Evolutionary conservation across 1,140 invertebrate genomes (phyloP), one percentile per base, ranked within the genome.

Genomic region (Penaeus indicus): DNA sequence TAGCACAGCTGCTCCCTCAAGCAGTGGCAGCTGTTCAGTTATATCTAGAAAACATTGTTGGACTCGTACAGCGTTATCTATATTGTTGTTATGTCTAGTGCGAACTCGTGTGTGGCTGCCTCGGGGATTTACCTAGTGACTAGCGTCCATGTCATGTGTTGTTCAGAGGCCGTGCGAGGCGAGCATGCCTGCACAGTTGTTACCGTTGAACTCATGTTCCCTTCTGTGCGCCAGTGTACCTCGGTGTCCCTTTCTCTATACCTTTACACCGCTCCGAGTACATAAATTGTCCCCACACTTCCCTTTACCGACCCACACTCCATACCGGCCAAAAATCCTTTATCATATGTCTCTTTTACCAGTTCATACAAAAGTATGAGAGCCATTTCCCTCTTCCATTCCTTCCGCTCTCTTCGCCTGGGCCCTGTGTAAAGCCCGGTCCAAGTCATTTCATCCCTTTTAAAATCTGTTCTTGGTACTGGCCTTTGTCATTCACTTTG

Each of bases 11-110:
- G 32, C 87, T n/a, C 81, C 80, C 25, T 84, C 84, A 88, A 79
- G 87, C 81, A 88, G 87, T 78, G 54, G 81, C 67, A 77, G 80
- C 69, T 75, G 79, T 72, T 22, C 87, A 60, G 72, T 88, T 84
- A 84, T 88, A 88, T 27, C 72, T 72, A 88, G 87, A 88, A 88
- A 88, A 88, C 87, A 88, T 84, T 88, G 87, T 84, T 88, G 87
- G 87, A 88, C 87, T 84, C 87, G 81, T 84, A 84, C 72, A 84
- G 81, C 87, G 81, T 88, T 88, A 88, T 88, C n/a, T 84, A 84
- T 88, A 84, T 84, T 88, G 81, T 88, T 88, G 87, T 88, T 88
- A 88, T 88, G 54, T 82, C 42, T 88, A 88, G 87, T 88, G 87
- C 87, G 87, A 84, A 84, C 87, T 88, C 69, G 75, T 84, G 69